Conservation (phyloP, 2,888 invertebrate genomes). For the Colostygia pectinataria region DNA sequence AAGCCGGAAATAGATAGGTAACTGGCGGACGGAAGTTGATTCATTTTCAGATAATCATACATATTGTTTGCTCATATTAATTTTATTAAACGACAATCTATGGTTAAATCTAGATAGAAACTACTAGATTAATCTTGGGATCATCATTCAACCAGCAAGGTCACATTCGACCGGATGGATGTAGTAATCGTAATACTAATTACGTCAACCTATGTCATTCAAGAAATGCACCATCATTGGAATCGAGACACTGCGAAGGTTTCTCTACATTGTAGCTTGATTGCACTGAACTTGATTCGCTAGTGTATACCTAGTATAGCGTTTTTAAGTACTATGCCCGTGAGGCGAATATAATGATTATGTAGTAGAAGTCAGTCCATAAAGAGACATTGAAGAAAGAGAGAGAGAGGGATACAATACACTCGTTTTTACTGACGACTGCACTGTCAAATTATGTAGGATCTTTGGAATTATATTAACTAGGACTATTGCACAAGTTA, state of each 20-base stretch:
- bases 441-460: no score
- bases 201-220: constrained; percentile 58
- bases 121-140: constrained; percentile 1
- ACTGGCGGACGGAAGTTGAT: constrained; percentile 29
- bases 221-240: constrained; percentile 55
- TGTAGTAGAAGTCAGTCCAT: no score
- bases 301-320: neutral
- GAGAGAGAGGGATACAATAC: no score
- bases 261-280: constrained; percentile 13
- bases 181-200: constrained; percentile 53
- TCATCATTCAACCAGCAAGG: constrained; percentile 42
- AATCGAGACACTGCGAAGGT: constrained; percentile 33
- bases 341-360: no score
- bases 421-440: no score
- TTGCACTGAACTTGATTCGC: constrained; percentile 21
- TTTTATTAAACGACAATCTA: constrained; percentile 7
- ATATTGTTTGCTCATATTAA: neutral
- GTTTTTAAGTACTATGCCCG: no score
- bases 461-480: no score
- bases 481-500: no score
- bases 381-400: no score
- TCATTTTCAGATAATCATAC: constrained; percentile 21
- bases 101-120: neutral
- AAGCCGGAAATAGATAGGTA: constrained; percentile 25
- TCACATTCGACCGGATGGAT: constrained; percentile 47